Conservation (phyloP, 2,113 vertebrate genomes). For the Cololabis saira region DNA sequence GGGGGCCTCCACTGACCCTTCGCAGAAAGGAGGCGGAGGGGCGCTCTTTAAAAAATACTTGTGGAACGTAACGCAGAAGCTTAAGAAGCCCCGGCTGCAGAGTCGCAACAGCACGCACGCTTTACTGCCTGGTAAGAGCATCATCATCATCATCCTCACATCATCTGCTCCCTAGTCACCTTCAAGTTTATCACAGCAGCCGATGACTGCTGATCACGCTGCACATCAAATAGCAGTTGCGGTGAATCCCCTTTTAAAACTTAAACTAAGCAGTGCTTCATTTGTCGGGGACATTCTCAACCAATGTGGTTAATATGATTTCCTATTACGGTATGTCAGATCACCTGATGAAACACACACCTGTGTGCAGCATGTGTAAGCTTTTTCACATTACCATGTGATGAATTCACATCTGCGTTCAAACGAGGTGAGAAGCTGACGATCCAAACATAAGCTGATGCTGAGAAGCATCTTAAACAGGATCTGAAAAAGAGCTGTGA, state of each 20-base stretch:
- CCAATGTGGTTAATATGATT: background rate
- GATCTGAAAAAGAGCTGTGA: no score
- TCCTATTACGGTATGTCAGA: background rate
- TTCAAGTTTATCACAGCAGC: background rate
- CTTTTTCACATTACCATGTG: no score
- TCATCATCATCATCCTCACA: background rate
- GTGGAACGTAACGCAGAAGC: slow-evolving; percentile 80
- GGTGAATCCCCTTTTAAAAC: background rate
- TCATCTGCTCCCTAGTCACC: no score
- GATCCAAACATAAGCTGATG: no score
- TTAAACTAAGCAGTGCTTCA: background rate
- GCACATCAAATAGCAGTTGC: no score
- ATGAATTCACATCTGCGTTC: no score
- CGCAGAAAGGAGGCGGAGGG: slow-evolving; percentile 71
- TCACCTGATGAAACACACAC: background rate
- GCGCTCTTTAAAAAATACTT: slow-evolving; percentile 83
- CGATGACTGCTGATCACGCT: background rate
- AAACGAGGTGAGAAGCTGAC: no score
- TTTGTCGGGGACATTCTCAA: background rate
- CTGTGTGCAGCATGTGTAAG: background rate
- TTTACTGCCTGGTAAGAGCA: slow-evolving; percentile 47
- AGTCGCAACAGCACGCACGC: slow-evolving; percentile 52
- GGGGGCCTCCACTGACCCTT: slow-evolving; percentile 53
- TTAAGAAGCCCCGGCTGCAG: slow-evolving; percentile 76
- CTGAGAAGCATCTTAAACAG: no score